These are phyloP conservation scores for Enteromius mattozi DNA, from an alignment of 2,797 vertebrate genomes.

Conservation along the genomic window DNA sequence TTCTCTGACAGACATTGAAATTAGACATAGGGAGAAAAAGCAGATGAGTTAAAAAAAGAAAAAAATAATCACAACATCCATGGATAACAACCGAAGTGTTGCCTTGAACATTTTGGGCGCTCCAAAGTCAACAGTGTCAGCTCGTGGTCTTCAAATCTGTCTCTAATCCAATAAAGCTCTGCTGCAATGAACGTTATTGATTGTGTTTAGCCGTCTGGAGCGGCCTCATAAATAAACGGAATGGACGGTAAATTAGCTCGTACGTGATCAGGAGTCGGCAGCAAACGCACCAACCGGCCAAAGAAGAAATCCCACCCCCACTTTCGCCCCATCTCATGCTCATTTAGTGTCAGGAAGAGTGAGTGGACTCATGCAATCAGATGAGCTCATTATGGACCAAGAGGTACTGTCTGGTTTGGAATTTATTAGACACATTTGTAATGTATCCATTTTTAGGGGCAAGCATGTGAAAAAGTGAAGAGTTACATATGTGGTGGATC, in stretches of 20 bases:
- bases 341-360: constrained; percentile 58
- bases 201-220: constrained; percentile 62
- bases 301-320: constrained; percentile 54
- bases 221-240: constrained; percentile 63
- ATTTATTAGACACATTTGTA: constrained; percentile 63
- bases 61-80: not conserved
- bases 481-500: constrained; percentile 28
- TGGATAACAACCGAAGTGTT: constrained; percentile 55
- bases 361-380: constrained; percentile 54
- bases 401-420: constrained; percentile 54
- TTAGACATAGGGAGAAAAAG: constrained; percentile 8
- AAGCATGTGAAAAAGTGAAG: constrained; percentile 35
- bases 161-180: constrained; percentile 67
- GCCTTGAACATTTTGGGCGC: constrained; percentile 59
- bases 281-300: constrained; percentile 32
- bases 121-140: constrained; percentile 65
- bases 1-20: constrained; percentile 2
- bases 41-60: not conserved
- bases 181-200: constrained; percentile 62
- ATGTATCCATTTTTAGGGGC: constrained; percentile 46
- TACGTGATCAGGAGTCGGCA: constrained; percentile 43
- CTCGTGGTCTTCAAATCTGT: constrained; percentile 18
- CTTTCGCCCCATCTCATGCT: constrained; percentile 9
- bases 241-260: constrained; percentile 59
- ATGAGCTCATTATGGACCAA: constrained; percentile 56